Base-by-base conservation (phyloP, 2,888 invertebrate species). In the Parnassius orleans region DNA sequence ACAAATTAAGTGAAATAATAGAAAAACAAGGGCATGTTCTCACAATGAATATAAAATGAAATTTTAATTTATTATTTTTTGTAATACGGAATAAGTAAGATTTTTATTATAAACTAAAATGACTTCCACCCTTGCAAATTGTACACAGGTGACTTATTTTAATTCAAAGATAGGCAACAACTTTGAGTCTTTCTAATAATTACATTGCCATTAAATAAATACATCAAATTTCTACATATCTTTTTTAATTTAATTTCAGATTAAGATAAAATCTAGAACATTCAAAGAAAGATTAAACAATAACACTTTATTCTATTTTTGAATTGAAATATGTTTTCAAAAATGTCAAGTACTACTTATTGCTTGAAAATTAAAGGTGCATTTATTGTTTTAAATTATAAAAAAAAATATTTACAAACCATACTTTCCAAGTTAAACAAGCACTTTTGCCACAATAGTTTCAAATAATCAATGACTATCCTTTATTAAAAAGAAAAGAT, bases 51-150 rank as follows among this genome's bases (percentile, higher is more conserved):
- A 19, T 19, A 33, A 33, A 33, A 33, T 33, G 33, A 33, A 33
- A 5, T 33, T 33, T 33, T 33, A 7, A 33, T 33, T 33, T 33
- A 33, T 7, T 19, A 19, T 19, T 19, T 19, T 5, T 7, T 5
- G 33, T 33, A 33, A 7, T 33, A 33, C 7, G 33, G 7, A 33
- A 7, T 7, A 33, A 24, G 42, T 47, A 44, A 19, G 41, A 47
- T n/a, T 19, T 15, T 53, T 53, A n/a, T n/a, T 19, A 51, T 53
- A 44, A 44, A 52, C 56, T 57, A 33, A 33, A 33, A 33, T 33
- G 33, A 33, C 33, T 33, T 33, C 33, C 33, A 33, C 33, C 33
- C 33, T 33, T 33, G 33, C 33, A 33, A 33, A 33, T 33, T 7
- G 5, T 33, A 33, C 33, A 33, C 33, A 33, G 33, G 33, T 33